Conservation (phyloP, 2,888 invertebrate species). For the Trachelus stipa region DNA sequence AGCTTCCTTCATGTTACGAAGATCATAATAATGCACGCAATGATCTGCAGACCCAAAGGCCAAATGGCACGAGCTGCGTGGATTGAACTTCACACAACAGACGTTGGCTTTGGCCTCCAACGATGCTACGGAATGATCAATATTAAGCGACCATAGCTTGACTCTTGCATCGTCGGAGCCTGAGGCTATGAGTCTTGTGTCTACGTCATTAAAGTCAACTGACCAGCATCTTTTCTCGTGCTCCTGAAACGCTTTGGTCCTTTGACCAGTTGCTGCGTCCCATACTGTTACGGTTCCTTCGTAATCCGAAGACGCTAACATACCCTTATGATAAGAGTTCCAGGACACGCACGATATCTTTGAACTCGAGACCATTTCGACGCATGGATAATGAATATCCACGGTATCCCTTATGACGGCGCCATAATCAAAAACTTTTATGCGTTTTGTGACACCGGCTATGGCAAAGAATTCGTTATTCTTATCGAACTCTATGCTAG, state of each 20-base stretch:
- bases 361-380: slow-evolving; percentile 91
- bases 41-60: slow-evolving; percentile 98
- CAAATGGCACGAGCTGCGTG: slow-evolving; percentile 85
- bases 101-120: slow-evolving; percentile 95
- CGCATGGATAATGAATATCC: slow-evolving; percentile 91
- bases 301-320: slow-evolving; percentile 92
- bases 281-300: slow-evolving; percentile 94
- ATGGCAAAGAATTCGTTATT: slow-evolving; percentile 96
- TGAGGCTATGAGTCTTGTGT: slow-evolving; percentile 89
- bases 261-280: slow-evolving; percentile 85
- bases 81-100: slow-evolving; percentile 94
- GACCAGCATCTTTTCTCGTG: slow-evolving; percentile 97
- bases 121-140: slow-evolving; percentile 86
- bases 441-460: slow-evolving; percentile 93
- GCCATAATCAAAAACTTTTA: slow-evolving; percentile 92
- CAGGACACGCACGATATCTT: slow-evolving; percentile 96
- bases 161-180: slow-evolving; percentile 94
- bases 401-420: slow-evolving; percentile 86
- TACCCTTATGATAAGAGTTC: slow-evolving; percentile 91
- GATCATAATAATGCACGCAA: slow-evolving; percentile 95
- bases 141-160: slow-evolving; percentile 91
- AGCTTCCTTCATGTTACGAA: slow-evolving; percentile 85
- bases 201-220: slow-evolving; percentile 93
- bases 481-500: slow-evolving; percentile 95
- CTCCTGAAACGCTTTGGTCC: slow-evolving; percentile 83